Base-by-base conservation (phyloP, 2,888 invertebrate genomes). In the Rotaria macrura region DNA sequence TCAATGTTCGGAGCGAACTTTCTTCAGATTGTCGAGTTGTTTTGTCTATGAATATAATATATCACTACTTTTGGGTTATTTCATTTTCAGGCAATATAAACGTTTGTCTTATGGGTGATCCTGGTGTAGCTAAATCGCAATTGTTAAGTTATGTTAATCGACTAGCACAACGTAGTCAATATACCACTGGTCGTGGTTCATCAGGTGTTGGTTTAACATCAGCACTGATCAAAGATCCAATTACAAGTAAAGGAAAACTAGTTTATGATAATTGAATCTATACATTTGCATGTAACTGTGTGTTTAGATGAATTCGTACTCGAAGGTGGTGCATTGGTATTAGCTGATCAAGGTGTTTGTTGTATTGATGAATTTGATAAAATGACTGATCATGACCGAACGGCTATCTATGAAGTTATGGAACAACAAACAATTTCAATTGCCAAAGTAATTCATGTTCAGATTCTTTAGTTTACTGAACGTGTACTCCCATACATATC, bases 361-460 rank as follows among this genome's bases (percentile, higher is more conserved):
- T 99, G 98, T 91, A 99, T 99, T 90, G 99, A 99, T 91, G 99
- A 99, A 92, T 99, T 99, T 91, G 99, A 99, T 92, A 99, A 99
- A 92, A 97, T 97, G 97, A 94, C 95, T 17, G 97, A 98, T 6
- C 72, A 84, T 38, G 85, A 86, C 83, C 87, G 91, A 83, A 91
- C 90, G 5, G 90, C 91, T 49, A 91, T 91, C 49, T 91, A 91
- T 87, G 91, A 91, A 87, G 91, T 91, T 9, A 91, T 91, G 91
- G 99, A 99, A 92, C 99, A 99, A 89, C 99, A 99, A 92, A 99
- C 99, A 25, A 97, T 99, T 88, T 97, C 97, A 86, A 98, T 99
- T 89, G 98, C 99, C 29, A 99, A 52, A 52, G 52, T 52, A 52
- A 52, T 17, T 17, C 3, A 5, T 52, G 3, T 23, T 4, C 4